phyloP scores from a whole-genome alignment of 2,113 vertebrate genomes.

The Laticauda laticaudata region DNA sequence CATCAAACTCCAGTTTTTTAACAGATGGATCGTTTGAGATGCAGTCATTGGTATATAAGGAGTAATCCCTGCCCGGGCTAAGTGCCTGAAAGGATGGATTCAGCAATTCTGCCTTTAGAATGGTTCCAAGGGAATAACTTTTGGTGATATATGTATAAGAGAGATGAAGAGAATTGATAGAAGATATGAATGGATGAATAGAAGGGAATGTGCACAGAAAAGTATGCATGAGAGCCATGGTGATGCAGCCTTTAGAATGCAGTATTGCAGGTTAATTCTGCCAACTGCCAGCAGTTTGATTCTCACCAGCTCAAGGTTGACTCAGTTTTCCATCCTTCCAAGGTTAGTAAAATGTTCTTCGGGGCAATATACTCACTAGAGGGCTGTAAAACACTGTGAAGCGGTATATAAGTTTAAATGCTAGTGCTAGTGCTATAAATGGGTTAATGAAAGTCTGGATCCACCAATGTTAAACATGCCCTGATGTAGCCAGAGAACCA shows the following conservation, averaged over 20 bases:
- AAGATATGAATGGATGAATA: background rate
- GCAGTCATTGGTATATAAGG: no score
- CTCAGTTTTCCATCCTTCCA: no score
- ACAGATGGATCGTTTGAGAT: no score
- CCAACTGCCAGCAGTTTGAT: background rate
- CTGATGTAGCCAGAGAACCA: background rate
- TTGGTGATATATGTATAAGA: background rate
- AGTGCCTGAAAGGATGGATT: background rate
- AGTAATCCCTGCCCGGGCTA: background rate
- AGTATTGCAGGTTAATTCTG: background rate
- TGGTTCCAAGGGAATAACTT: background rate
- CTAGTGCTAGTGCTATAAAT: background rate
- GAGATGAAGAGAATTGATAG: background rate
- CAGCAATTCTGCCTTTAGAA: background rate
- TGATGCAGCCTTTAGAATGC: background rate
- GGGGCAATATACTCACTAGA: no score
- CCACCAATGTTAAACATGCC: background rate
- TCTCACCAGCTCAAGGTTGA: no score
- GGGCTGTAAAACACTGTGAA: no score
- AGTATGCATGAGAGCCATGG: background rate
- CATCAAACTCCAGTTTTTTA: no score
- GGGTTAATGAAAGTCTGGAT: background rate
- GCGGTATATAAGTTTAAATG: background rate
- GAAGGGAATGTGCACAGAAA: background rate
- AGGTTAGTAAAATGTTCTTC: no score